Percentiles rank a stretch among this genome's conserved stretches.
Evolutionary conservation across 2,113 vertebrate species (phyloP).

Genomic region (Tragelaphus strepsiceros): DNA sequence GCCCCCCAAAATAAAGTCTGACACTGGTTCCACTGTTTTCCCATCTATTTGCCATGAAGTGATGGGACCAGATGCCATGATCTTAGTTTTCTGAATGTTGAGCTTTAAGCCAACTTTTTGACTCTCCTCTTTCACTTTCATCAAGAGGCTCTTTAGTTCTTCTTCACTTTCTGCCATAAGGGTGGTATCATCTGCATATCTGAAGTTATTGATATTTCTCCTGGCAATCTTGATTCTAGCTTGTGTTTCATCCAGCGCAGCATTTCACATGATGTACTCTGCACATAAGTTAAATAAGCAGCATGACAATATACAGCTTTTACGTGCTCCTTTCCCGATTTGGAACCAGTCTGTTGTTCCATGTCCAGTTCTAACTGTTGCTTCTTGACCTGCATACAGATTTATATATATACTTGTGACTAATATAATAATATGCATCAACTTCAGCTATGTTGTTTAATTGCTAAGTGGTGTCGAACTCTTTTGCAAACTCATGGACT

Average conservation of each 20-base stretch:
- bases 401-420: neutral
- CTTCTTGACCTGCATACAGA: neutral
- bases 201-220: neutral
- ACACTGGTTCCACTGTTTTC: neutral
- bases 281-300: neutral
- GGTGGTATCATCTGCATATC: neutral
- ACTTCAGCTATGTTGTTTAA: neutral
- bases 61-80: neutral
- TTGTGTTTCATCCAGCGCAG: neutral
- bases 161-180: neutral
- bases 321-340: neutral
- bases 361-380: neutral
- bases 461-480: neutral
- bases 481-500: neutral
- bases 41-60: neutral
- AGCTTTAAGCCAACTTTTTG: neutral
- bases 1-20: neutral
- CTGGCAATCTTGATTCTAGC: neutral
- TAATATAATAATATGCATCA: neutral
- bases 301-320: neutral
- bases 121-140: neutral
- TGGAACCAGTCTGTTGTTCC: neutral
- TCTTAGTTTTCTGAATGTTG: neutral
- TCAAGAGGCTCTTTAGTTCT: neutral
- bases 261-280: neutral